phyloP scores from a whole-genome alignment of 2,113 vertebrate genomes.

The Dasyprocta punctata region DNA sequence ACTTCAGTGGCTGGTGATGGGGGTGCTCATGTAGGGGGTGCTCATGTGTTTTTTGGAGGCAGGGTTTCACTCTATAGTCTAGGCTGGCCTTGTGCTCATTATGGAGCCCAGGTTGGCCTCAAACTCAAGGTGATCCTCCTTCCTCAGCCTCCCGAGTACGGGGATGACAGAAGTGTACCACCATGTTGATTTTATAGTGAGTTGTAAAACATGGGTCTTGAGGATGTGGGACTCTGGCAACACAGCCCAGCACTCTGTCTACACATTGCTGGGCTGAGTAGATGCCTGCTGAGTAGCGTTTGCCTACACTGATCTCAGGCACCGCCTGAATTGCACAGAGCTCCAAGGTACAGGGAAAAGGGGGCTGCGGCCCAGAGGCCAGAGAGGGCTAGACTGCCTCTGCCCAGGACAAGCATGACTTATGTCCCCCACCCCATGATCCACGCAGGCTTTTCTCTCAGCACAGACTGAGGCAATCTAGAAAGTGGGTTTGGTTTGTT shows the following conservation, averaged over 20 bases:
- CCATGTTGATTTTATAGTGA: background rate
- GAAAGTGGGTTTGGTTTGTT: background rate
- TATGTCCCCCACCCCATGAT: background rate
- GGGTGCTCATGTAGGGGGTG: background rate
- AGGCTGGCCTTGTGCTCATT: background rate
- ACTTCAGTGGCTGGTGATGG: background rate
- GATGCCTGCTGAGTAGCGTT: slow-evolving; percentile 17
- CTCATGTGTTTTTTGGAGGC: background rate
- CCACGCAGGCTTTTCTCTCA: background rate
- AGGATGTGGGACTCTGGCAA: background rate
- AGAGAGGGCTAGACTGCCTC: background rate
- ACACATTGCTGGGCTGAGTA: background rate
- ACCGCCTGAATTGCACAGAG: slow-evolving; percentile 16
- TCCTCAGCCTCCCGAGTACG: background rate
- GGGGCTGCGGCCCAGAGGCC: slow-evolving; percentile 37
- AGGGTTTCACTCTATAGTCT: background rate
- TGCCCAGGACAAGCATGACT: background rate
- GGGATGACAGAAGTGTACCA: background rate
- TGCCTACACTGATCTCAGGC: slow-evolving; percentile 10
- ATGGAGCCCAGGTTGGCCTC: background rate
- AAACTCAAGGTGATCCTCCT: background rate
- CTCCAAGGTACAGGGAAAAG: slow-evolving; percentile 13
- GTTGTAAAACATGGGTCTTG: background rate
- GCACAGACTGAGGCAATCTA: background rate
- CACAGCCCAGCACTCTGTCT: background rate